Percentiles rank a stretch among this genome's conserved stretches.
Conservation (phyloP, 2,797 vertebrate species). For the Diglossa cyanea region DNA sequence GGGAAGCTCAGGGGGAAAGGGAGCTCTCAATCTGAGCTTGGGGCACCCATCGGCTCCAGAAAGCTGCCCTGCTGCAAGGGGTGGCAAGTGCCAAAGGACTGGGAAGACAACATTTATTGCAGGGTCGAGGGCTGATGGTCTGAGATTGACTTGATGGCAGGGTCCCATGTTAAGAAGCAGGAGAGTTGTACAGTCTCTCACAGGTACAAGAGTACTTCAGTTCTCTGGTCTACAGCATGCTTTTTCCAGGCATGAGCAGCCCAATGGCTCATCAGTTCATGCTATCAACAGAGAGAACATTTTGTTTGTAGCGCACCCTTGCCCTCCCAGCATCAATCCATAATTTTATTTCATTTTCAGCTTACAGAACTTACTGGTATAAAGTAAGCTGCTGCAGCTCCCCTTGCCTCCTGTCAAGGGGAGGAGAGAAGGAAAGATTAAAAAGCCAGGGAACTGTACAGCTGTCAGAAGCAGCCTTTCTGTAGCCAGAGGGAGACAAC, state of each 20-base stretch:
- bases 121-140: background rate
- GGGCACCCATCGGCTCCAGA: background rate
- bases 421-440: background rate
- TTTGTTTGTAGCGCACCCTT: background rate
- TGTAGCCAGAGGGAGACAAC: background rate
- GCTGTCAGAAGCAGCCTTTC: background rate
- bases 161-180: background rate
- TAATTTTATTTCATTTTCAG: background rate
- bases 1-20: background rate
- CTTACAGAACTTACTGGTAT: background rate
- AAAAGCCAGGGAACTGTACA: background rate
- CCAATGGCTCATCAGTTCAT: background rate
- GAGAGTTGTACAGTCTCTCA: background rate
- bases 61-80: background rate
- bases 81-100: background rate
- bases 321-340: background rate
- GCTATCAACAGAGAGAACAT: background rate
- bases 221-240: background rate
- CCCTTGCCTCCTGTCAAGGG: background rate
- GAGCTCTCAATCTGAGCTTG: background rate
- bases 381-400: background rate
- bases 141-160: background rate
- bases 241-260: background rate
- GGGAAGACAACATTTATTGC: background rate
- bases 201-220: background rate